A percentile compares a stretch with the other conserved stretches of the same genome.
Evolutionary conservation across 2,888 invertebrate species (phyloP).

Genomic region (Napeogenes sylphis): DNA sequence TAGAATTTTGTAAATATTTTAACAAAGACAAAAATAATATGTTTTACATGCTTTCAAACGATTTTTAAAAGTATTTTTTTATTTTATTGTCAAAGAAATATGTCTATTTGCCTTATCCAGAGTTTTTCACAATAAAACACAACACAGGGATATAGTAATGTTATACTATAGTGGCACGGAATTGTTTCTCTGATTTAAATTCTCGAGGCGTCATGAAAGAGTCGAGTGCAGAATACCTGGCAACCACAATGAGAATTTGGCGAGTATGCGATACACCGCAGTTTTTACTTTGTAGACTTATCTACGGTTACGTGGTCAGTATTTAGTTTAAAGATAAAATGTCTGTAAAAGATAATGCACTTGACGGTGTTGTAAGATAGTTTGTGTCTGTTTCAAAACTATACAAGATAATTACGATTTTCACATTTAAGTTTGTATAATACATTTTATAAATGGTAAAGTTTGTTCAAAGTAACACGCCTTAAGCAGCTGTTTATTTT

Average conservation of each 20-base stretch:
- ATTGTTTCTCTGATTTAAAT: constrained; percentile 4
- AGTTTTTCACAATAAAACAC: neutral
- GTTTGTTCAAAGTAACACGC: no score
- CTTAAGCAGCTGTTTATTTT: no score
- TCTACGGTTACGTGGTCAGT: neutral
- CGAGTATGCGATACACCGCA: constrained; percentile 2
- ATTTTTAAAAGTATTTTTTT: no score
- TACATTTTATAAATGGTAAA: no score
- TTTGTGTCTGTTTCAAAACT: neutral
- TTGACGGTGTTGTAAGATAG: neutral
- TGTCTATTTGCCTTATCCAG: neutral
- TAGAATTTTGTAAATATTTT: no score
- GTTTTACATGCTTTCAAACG: no score
- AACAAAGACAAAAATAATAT: no score
- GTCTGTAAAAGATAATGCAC: neutral
- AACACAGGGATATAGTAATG: neutral
- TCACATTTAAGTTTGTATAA: no score
- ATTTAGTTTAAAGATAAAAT: constrained; percentile 6
- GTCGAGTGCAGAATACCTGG: neutral
- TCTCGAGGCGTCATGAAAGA: constrained; percentile 3
- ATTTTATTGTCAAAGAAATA: no score
- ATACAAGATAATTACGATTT: neutral
- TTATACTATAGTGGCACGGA: neutral
- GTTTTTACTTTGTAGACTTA: constrained; percentile 2
- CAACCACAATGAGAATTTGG: constrained; percentile 7